These are phyloP conservation scores for Sclerurus mexicanus DNA, from an alignment of 2,113 vertebrate genomes.

Conservation along the genomic window DNA sequence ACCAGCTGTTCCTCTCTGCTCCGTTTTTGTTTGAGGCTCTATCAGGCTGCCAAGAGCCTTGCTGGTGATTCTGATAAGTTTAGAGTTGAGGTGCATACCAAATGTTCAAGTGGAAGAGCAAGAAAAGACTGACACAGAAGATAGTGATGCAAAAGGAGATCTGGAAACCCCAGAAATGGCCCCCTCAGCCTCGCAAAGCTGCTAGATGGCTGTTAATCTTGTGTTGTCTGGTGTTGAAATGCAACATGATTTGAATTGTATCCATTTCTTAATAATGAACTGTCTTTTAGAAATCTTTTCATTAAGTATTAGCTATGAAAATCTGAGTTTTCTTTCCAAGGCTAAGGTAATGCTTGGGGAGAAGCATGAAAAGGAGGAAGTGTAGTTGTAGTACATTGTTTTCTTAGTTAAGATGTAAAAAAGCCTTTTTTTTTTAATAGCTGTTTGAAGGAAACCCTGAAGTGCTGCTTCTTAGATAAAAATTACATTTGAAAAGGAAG, in stretches of 20 bases:
- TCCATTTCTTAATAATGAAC: neutral
- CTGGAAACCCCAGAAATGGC: neutral
- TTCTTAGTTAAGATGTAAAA: neutral
- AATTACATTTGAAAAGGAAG: neutral
- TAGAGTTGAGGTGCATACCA: slow-evolving; percentile 11
- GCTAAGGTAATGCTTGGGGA: neutral
- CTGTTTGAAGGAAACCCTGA: neutral
- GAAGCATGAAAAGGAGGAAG: neutral
- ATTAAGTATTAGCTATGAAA: neutral
- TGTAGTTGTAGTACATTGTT: neutral
- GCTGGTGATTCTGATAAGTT: slow-evolving; percentile 40
- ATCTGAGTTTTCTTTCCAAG: neutral
- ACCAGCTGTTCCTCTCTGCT: slow-evolving; percentile 46
- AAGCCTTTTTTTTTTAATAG: neutral
- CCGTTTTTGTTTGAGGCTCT: slow-evolving; percentile 10
- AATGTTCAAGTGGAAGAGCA: slow-evolving; percentile 17
- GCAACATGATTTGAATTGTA: neutral
- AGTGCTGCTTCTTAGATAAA: neutral
- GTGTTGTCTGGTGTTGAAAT: neutral
- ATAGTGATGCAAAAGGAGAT: neutral
- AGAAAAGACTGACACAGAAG: neutral
- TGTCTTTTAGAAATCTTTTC: neutral
- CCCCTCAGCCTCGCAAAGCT: neutral
- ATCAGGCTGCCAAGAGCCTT: slow-evolving; percentile 22
- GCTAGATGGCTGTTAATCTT: neutral